Percentiles rank a stretch among this genome's conserved stretches.
These are phyloP conservation scores for Palaemon carinicauda DNA, from an alignment of 1,140 invertebrate genomes.

Conservation along the genomic window DNA sequence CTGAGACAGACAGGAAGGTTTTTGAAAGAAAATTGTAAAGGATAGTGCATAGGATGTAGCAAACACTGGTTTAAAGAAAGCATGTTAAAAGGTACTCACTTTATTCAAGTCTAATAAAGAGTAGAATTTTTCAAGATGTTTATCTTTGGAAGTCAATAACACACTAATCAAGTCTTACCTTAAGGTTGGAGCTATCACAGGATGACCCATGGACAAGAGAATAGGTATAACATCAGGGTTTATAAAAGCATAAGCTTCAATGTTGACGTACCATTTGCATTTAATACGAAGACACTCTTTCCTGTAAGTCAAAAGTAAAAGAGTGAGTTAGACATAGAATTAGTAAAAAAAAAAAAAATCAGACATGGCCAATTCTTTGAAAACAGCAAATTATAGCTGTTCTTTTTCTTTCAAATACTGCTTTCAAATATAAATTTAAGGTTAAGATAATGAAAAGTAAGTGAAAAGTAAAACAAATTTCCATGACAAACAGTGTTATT, in stretches of 20 bases:
- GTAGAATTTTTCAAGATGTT: neutral
- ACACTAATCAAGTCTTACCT: conserved; percentile 26
- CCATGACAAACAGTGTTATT: no score
- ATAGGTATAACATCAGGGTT: neutral
- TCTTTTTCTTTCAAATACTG: neutral
- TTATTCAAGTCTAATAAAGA: no score
- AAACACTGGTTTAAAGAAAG: neutral
- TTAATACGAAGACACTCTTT: neutral
- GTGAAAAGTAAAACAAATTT: no score
- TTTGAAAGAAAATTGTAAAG: no score
- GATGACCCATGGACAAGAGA: neutral
- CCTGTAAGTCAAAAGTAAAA: neutral
- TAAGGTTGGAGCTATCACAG: conserved; percentile 5
- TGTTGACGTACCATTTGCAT: conserved; percentile 6
- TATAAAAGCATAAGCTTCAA: neutral
- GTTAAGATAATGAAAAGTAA: no score
- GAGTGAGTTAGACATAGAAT: neutral
- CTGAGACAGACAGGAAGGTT: no score
- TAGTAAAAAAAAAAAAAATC: neutral
- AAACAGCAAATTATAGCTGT: no score
- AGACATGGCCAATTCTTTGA: neutral
- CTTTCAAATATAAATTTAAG: neutral
- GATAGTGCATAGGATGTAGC: no score
- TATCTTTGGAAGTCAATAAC: neutral
- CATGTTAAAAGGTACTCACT: neutral